A percentile compares a stretch with the other conserved stretches of the same genome.
Evolutionary conservation across 2,797 vertebrate genomes (phyloP).

Genomic region (Malacoraja senta): DNA sequence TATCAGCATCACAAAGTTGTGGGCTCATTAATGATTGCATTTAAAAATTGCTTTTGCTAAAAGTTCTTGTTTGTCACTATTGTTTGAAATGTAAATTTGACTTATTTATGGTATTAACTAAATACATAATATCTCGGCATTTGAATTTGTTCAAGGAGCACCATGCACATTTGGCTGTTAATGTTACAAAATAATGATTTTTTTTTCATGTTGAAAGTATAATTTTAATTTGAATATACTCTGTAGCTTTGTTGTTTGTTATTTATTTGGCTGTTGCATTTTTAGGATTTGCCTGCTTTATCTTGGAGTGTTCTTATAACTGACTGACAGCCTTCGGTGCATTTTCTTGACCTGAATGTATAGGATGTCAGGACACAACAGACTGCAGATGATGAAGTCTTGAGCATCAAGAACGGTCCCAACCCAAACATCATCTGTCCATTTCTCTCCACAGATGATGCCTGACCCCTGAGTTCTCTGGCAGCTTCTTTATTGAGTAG

Average conservation of each 20-base stretch:
- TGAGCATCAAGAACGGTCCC: too few relatives aligned
- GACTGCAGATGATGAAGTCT: too few relatives aligned
- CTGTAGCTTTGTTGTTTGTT: not conserved
- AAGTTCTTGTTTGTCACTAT: not conserved
- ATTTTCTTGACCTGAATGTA: not conserved
- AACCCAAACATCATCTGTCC: too few relatives aligned
- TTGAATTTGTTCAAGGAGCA: not conserved
- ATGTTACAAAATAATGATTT: not conserved
- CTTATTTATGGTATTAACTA: not conserved
- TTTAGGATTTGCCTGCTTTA: not conserved
- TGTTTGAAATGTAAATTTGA: not conserved
- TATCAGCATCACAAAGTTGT: not conserved
- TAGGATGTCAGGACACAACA: too few relatives aligned
- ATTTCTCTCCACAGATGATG: too few relatives aligned
- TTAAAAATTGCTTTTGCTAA: not conserved
- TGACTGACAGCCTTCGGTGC: not conserved
- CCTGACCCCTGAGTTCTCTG: too few relatives aligned
- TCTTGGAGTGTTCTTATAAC: not conserved
- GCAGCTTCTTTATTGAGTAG: too few relatives aligned
- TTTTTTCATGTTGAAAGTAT: not conserved
- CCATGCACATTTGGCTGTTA: not conserved
- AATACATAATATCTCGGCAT: not conserved
- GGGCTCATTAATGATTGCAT: not conserved
- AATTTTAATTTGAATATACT: not conserved
- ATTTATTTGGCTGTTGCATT: not conserved